Conservation (phyloP, 2,113 vertebrate species). For the Vulpes lagopus region DNA sequence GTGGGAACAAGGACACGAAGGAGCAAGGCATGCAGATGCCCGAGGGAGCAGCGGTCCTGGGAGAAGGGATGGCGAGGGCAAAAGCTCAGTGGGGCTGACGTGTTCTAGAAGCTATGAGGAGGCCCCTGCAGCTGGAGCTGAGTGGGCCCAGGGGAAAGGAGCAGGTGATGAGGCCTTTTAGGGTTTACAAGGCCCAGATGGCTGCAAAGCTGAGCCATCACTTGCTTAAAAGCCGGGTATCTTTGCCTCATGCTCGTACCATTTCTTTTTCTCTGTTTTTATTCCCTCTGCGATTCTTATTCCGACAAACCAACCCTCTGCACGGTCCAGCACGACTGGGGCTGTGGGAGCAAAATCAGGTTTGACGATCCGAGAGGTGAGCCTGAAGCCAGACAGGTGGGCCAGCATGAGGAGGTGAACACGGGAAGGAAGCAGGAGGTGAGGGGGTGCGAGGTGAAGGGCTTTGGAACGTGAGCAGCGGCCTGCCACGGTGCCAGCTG, state of each 20-base stretch:
- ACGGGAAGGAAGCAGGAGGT: neutral
- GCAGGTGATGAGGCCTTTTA: neutral
- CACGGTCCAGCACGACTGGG: neutral
- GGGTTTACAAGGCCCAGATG: neutral
- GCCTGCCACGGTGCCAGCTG: neutral
- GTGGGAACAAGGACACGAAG: neutral
- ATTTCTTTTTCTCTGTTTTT: neutral
- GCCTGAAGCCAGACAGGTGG: neutral
- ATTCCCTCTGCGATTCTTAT: neutral
- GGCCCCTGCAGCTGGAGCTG: neutral
- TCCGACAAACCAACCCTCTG: neutral
- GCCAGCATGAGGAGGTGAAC: neutral
- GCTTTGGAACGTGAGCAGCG: neutral
- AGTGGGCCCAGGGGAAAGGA: neutral
- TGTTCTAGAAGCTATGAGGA: neutral
- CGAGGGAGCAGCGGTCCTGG: neutral
- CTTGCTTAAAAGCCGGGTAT: neutral
- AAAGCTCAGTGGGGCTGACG: neutral
- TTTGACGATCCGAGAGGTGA: neutral
- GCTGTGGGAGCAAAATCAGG: neutral
- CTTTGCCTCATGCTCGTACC: neutral
- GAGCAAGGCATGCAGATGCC: neutral
- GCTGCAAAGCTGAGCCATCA: neutral
- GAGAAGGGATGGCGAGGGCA: neutral
- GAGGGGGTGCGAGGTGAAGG: neutral